These are phyloP conservation scores for Ancistrus triradiatus DNA, from an alignment of 2,113 vertebrate species.

Conservation along the genomic window DNA sequence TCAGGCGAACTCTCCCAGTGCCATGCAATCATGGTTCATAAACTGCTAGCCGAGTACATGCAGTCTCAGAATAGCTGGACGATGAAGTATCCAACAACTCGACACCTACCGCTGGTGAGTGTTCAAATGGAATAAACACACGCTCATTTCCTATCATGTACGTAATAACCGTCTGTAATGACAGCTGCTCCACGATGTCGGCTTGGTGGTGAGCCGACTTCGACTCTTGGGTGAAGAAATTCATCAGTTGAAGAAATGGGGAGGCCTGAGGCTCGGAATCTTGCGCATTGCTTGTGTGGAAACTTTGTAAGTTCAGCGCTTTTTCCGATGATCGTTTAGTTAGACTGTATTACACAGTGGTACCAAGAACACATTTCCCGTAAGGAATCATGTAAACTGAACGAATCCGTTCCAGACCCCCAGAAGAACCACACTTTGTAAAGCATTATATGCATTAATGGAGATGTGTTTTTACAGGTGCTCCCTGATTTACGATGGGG, in stretches of 20 bases:
- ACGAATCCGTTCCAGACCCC: too few relatives aligned
- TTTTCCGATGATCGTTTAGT: too few relatives aligned
- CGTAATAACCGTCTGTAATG: too few relatives aligned
- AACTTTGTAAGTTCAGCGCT: constrained; percentile 57
- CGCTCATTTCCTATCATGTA: too few relatives aligned
- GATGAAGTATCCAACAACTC: constrained; percentile 58
- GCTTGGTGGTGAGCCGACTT: constrained; percentile 64
- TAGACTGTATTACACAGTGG: too few relatives aligned
- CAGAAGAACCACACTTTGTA: too few relatives aligned
- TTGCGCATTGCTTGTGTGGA: constrained; percentile 58
- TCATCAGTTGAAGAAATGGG: constrained; percentile 60
- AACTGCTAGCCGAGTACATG: constrained; percentile 54
- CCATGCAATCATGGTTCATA: constrained; percentile 61
- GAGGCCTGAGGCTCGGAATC: constrained; percentile 57
- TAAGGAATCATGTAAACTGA: too few relatives aligned
- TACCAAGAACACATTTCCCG: too few relatives aligned
- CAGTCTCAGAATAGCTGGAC: constrained; percentile 50
- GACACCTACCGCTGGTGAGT: constrained; percentile 56
- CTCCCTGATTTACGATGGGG: too few relatives aligned
- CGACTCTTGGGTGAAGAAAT: constrained; percentile 70
- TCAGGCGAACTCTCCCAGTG: constrained; percentile 43
- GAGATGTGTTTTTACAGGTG: too few relatives aligned
- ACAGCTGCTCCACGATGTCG: constrained; percentile 67
- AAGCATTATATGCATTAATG: too few relatives aligned
- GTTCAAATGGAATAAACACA: neutral